Conservation (phyloP, 2,888 invertebrate species). For the Noctua pronuba region DNA sequence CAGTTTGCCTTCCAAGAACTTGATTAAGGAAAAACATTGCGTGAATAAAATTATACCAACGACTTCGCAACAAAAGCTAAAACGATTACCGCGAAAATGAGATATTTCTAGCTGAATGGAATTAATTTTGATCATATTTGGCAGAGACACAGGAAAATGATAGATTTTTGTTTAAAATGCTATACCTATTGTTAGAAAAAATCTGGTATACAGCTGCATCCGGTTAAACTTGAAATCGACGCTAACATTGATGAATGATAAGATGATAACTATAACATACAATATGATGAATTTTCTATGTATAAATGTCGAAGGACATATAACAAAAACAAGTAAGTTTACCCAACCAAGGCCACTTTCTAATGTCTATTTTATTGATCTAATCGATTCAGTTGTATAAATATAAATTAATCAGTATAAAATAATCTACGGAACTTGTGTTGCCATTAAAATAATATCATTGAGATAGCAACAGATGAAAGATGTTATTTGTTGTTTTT, state of each 20-base stretch:
- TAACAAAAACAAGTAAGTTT: background rate
- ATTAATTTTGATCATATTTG: background rate
- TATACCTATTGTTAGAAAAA: background rate
- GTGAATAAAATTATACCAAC: slow-evolving; percentile 10
- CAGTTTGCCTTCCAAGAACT: slow-evolving; percentile 17
- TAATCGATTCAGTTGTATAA: background rate
- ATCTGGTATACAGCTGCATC: background rate
- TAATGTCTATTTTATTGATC: slow-evolving; percentile 21
- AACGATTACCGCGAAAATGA: background rate
- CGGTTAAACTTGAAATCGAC: background rate
- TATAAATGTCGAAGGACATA: background rate
- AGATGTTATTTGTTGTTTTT: background rate
- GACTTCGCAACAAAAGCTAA: background rate
- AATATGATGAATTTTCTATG: background rate
- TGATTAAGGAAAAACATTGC: slow-evolving; percentile 34
- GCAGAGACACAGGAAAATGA: background rate
- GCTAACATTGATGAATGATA: background rate
- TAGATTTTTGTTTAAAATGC: background rate
- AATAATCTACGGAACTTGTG: background rate
- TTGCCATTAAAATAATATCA: slow-evolving; percentile 14
- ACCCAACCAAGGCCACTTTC: background rate
- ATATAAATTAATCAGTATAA: background rate
- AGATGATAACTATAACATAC: background rate
- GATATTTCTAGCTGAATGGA: background rate
- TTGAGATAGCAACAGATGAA: background rate